These are phyloP conservation scores for Lagopus leucura DNA, from an alignment of 2,113 vertebrate genomes.

Conservation along the genomic window DNA sequence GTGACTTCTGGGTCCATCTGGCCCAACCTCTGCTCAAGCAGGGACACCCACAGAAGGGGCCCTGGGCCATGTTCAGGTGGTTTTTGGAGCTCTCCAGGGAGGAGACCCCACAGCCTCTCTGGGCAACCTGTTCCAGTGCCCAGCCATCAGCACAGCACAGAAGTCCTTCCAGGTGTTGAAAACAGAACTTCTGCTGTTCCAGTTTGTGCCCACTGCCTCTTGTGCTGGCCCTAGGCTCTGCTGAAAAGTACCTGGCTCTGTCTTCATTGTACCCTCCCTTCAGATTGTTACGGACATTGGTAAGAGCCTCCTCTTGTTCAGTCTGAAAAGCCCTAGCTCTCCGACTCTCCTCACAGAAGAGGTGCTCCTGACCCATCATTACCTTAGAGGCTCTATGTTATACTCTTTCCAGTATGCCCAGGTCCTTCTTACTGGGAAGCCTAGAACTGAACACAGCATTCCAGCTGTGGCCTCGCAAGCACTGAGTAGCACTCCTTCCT, in stretches of 20 bases:
- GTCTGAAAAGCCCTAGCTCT: background rate
- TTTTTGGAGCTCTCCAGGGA: background rate
- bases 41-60: background rate
- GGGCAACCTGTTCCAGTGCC: background rate
- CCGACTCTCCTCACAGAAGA: background rate
- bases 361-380: background rate
- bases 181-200: background rate
- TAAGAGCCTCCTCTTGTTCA: background rate
- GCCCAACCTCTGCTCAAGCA: background rate
- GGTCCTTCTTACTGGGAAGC: background rate
- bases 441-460: background rate
- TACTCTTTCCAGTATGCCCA: background rate
- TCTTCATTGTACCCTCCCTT: background rate
- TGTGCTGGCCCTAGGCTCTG: background rate
- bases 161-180: background rate
- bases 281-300: background rate
- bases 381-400: background rate
- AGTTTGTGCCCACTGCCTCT: background rate
- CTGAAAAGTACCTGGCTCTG: background rate
- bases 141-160: background rate
- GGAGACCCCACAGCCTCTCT: background rate
- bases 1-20: background rate
- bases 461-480: background rate
- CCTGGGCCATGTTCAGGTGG: background rate
- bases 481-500: background rate